Base-by-base conservation (phyloP, 2,888 invertebrate genomes). In the Cacoxenus indagator region DNA sequence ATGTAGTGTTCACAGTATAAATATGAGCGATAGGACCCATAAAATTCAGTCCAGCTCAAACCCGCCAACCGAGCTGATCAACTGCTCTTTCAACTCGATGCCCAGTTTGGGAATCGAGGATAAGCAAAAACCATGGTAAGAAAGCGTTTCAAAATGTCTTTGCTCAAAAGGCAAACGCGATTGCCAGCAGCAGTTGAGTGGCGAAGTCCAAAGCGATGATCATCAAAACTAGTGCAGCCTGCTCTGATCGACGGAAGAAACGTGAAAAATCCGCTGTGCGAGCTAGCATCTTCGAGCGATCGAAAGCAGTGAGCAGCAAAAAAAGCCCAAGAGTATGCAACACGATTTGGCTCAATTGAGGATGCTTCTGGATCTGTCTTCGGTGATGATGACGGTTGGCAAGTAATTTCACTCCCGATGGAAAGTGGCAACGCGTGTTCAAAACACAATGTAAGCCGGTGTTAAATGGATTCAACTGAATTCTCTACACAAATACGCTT, bases 31-130 rank as follows among this genome's bases (percentile, higher is more conserved):
- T 37, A 65, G 54, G 65, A 65, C 65, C 37, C 22, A 6, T 5
- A 29, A 37, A 54, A 54, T 4, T 65, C 65, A 65, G 65, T 65
- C 65, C 54, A 65, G 37, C 65, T 65, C 65, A 65, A 65, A 65
- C 51, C n/a, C 45, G 45, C n/a, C 62, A 62, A 46, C 27, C 29
- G 62, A 6, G 22, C 26, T 24, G 62, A 46, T 5, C 62, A 26
- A 24, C 1, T 43, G 5, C 45, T 19, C 62, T 46, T 31, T 29
- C 14, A n/a, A 14, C 19, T 17, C 31, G 8, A 29, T 51, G 51
- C 19, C 31, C 17, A 31, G 31, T 19, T 31, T 26, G 14, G 26
- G n/a, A 26, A n/a, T n/a, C n/a, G n/a, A n/a, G n/a, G n/a, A n/a
- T n/a, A n/a, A 17, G 59, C 59, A 59, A 62, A 19, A 37, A 11